Conservation (phyloP, 2,888 invertebrate species). For the Mimumesa dahlbomi region DNA sequence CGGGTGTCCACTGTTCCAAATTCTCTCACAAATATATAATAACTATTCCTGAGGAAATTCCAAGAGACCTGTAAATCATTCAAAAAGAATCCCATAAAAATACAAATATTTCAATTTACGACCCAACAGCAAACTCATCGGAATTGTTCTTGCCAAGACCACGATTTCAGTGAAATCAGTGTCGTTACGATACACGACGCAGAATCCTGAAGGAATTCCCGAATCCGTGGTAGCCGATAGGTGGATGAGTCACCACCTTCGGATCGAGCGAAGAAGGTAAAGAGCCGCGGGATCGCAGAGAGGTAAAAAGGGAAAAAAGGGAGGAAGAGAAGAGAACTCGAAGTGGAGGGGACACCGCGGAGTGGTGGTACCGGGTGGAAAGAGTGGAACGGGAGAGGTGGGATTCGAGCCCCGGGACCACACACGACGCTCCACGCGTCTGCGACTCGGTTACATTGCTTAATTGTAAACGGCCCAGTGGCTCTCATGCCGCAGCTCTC, state of each 20-base stretch:
- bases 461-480: constrained; percentile 80
- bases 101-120: no score
- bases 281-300: constrained; percentile 50
- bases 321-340: constrained; percentile 48
- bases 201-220: constrained; percentile 66
- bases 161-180: no score
- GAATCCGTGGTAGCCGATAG: constrained; percentile 63
- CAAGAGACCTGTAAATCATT: no score
- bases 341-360: constrained; percentile 58
- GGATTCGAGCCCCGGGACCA: constrained; percentile 77
- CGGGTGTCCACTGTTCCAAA: no score
- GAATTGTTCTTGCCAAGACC: no score
- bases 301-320: constrained; percentile 46
- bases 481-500: constrained; percentile 66
- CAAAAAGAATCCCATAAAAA: no score
- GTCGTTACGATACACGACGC: no score
- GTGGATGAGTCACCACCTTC: constrained; percentile 66
- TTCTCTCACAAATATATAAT: no score
- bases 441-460: constrained; percentile 80
- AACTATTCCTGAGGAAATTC: no score
- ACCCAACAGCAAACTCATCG: no score
- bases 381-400: constrained; percentile 71
- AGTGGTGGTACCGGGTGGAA: constrained; percentile 63
- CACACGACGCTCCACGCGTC: constrained; percentile 80
- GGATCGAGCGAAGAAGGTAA: constrained; percentile 61